Conservation (phyloP, 2,888 invertebrate genomes). For the Thera obeliscata region DNA sequence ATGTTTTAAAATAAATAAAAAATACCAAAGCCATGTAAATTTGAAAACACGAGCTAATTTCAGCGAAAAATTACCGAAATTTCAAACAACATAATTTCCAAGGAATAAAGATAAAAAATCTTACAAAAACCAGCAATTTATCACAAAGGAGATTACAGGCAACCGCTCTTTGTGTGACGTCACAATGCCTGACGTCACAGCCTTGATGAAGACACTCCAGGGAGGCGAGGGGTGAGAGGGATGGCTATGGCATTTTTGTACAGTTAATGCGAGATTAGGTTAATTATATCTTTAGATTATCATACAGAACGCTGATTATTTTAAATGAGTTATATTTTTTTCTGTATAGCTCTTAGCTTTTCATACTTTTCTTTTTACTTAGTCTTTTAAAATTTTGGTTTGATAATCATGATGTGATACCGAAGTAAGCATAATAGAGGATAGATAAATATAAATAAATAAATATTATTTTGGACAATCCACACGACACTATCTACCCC, state of each 20-base stretch:
- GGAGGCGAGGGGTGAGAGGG: slow-evolving; percentile 3
- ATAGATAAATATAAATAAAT: too few relatives aligned
- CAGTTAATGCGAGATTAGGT: slow-evolving; percentile 19
- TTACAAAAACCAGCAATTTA: slow-evolving; percentile 12
- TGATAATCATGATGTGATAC: too few relatives aligned
- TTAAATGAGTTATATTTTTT: too few relatives aligned
- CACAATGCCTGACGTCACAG: slow-evolving; percentile 41
- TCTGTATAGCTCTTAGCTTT: too few relatives aligned
- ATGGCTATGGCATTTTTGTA: slow-evolving; percentile 10
- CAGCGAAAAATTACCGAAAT: background rate
- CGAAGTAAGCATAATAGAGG: too few relatives aligned
- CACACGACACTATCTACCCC: too few relatives aligned
- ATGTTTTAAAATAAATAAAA: too few relatives aligned
- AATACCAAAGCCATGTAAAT: background rate
- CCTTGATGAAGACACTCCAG: slow-evolving; percentile 37
- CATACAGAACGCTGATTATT: too few relatives aligned
- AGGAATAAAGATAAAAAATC: slow-evolving; percentile 11
- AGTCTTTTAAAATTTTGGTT: too few relatives aligned
- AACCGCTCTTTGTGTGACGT: slow-evolving; percentile 41
- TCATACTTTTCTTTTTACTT: too few relatives aligned
- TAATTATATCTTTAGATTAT: background rate
- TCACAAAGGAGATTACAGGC: slow-evolving; percentile 15
- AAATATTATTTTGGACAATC: too few relatives aligned
- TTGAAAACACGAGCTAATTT: background rate
- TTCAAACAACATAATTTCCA: slow-evolving; percentile 5